Conservation (phyloP, 2,888 invertebrate genomes). For the Lasioglossum calceatum region DNA sequence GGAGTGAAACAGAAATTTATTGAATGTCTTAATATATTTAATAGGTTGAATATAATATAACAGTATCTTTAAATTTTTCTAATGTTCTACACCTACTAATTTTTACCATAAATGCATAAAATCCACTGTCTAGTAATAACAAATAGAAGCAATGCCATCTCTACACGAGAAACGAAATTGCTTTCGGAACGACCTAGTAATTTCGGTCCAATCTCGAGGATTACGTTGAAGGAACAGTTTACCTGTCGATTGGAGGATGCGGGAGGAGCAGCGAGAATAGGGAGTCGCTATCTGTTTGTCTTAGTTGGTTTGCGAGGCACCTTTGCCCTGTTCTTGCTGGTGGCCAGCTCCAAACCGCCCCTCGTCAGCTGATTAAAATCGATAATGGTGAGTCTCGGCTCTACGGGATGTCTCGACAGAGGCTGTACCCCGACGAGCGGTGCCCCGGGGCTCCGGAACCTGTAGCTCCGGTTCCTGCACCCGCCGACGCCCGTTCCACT, state of each 20-base stretch:
- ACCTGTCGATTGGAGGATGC: conserved; percentile 12
- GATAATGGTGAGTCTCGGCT: conserved; percentile 90
- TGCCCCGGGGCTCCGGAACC: conserved; percentile 80
- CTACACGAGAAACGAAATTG: no score
- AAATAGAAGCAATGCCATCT: no score
- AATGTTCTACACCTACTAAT: no score
- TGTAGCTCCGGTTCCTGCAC: conserved; percentile 80
- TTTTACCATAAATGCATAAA: no score
- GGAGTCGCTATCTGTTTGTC: conserved; percentile 62
- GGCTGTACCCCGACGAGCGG: conserved; percentile 73
- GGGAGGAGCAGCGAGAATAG: background rate
- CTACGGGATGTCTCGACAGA: conserved; percentile 74
- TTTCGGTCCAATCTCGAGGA: no score
- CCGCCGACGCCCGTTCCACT: conserved; percentile 70
- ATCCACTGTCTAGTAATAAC: no score
- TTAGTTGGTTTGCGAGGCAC: conserved; percentile 59
- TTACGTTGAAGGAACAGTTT: background rate
- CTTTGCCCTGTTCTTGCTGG: conserved; percentile 76
- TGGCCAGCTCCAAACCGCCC: conserved; percentile 86
- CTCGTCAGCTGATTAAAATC: conserved; percentile 90
- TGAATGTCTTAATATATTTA: no score
- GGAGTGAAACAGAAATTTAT: no score
- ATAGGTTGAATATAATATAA: no score
- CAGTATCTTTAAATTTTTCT: no score
- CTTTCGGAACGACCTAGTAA: no score